These are phyloP conservation scores for Homalodisca vitripennis DNA, from an alignment of 1,140 invertebrate genomes.

Conservation along the genomic window DNA sequence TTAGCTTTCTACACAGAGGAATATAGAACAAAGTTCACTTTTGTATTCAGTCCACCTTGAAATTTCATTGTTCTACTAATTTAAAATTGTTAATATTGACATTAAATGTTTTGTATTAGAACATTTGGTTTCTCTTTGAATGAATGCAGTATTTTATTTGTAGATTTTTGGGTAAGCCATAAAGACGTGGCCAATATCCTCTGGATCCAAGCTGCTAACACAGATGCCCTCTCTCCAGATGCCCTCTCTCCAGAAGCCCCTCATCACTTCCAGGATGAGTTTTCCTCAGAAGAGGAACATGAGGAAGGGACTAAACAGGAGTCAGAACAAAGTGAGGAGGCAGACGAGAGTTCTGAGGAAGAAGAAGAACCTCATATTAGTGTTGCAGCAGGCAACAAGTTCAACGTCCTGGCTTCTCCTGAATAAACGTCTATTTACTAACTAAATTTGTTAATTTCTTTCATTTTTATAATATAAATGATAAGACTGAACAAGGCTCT, in stretches of 20 bases:
- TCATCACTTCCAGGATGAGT: conserved; percentile 36
- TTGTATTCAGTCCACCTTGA: too few relatives aligned
- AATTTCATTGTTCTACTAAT: too few relatives aligned
- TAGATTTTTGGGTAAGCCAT: conserved; percentile 57
- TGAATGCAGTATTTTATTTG: conserved; percentile 30
- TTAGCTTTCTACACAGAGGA: too few relatives aligned
- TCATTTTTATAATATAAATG: too few relatives aligned
- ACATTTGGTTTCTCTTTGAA: too few relatives aligned
- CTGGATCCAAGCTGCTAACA: conserved; percentile 61
- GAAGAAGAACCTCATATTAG: conserved; percentile 37
- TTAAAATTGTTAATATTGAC: too few relatives aligned
- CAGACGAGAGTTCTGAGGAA: conserved; percentile 7
- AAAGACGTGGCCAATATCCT: conserved; percentile 58
- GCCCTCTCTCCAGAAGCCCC: conserved; percentile 22
- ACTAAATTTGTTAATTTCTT: too few relatives aligned
- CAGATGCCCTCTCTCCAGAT: conserved; percentile 39
- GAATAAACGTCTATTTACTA: too few relatives aligned
- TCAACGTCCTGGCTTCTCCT: conserved; percentile 41
- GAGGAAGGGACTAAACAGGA: conserved; percentile 1
- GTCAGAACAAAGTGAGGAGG: conserved; percentile 16
- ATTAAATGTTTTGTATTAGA: too few relatives aligned
- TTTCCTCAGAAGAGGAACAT: conserved; percentile 12
- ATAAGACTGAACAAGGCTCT: too few relatives aligned
- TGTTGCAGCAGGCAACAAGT: conserved; percentile 46
- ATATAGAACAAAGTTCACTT: too few relatives aligned